These are phyloP conservation scores for Ethmia dodecea DNA, from an alignment of 2,888 invertebrate species.

Conservation along the genomic window DNA sequence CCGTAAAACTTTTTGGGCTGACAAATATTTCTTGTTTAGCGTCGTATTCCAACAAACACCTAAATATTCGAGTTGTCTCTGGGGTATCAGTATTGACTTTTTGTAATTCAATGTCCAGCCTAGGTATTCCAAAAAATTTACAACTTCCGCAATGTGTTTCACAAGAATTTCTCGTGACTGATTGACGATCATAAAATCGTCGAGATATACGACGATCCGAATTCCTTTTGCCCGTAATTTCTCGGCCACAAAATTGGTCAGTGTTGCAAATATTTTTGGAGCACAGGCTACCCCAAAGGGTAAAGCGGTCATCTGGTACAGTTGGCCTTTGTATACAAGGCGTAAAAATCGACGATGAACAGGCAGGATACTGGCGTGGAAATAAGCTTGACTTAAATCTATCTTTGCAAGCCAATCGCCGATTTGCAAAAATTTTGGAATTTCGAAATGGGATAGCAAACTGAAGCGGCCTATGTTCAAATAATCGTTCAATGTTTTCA, in stretches of 20 bases:
- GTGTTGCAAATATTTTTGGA: conserved; percentile 7
- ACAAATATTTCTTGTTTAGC: neutral
- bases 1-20: neutral
- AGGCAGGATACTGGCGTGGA: neutral
- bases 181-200: conserved; percentile 5
- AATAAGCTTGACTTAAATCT: too few species aligned
- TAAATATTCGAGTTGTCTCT: neutral
- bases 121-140: neutral
- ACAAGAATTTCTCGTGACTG: neutral
- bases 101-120: neutral
- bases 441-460: too few species aligned
- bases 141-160: neutral
- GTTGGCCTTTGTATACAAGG: neutral
- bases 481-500: too few species aligned
- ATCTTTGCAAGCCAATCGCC: too few species aligned
- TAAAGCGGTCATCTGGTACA: conserved; percentile 4
- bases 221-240: conserved; percentile 3
- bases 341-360: neutral
- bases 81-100: neutral
- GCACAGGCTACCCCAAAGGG: conserved; percentile 14
- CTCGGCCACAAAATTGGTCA: conserved; percentile 10
- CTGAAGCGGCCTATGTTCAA: too few species aligned
- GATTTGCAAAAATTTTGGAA: too few species aligned
- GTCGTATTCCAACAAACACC: neutral
- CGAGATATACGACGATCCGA: conserved; percentile 9